A percentile compares a stretch with the other conserved stretches of the same genome.
These are phyloP conservation scores for Stenurella melanura DNA, from an alignment of 2,888 invertebrate species.

Conservation along the genomic window DNA sequence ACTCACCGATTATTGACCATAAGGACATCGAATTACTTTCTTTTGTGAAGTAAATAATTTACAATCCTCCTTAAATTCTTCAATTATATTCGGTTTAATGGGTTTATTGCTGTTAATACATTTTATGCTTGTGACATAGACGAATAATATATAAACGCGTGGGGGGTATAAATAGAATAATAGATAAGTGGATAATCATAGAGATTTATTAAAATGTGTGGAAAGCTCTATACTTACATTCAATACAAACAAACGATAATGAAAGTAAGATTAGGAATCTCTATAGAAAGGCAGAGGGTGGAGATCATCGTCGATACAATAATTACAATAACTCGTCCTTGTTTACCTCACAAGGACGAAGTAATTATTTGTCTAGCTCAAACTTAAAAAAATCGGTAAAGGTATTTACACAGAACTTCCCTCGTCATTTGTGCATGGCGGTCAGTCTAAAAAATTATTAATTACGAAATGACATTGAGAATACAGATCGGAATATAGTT, in stretches of 20 bases:
- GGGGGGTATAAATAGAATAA: not conserved
- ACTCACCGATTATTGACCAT: constrained; percentile 51
- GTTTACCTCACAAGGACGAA: too few relatives aligned
- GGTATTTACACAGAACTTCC: too few relatives aligned
- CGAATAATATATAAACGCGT: not conserved
- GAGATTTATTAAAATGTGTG: not conserved
- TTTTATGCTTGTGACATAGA: not conserved
- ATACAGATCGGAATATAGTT: too few relatives aligned
- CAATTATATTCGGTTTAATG: constrained; percentile 26
- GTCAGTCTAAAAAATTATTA: too few relatives aligned
- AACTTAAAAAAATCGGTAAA: too few relatives aligned
- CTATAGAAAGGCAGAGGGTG: not conserved
- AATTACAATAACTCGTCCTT: too few relatives aligned
- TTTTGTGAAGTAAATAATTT: constrained; percentile 45
- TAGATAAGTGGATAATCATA: too few relatives aligned
- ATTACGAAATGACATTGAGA: too few relatives aligned
- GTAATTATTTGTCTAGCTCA: too few relatives aligned
- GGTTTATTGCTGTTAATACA: constrained; percentile 29
- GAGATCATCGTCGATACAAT: too few relatives aligned
- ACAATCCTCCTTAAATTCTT: constrained; percentile 26
- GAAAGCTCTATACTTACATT: not conserved
- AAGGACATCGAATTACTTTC: constrained; percentile 44
- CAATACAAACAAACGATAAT: not conserved
- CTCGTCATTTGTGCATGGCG: too few relatives aligned
- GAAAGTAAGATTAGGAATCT: not conserved